Evolutionary conservation across 2,113 vertebrate genomes (phyloP).

Genomic region (Garra rufa): DNA sequence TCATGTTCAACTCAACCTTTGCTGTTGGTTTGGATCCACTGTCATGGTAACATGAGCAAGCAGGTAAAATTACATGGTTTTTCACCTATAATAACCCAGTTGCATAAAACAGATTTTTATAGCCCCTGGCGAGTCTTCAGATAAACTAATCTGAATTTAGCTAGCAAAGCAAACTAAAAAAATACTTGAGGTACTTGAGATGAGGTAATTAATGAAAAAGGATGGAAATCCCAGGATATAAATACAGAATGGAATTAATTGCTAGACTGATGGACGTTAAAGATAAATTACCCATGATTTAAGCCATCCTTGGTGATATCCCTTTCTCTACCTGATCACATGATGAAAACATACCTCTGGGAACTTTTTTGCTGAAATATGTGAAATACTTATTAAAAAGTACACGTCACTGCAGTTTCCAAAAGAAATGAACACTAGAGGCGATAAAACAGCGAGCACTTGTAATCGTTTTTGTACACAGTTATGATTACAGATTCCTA

Average conservation of each 20-base stretch:
- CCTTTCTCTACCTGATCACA: too few relatives aligned
- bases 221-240: background rate
- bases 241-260: background rate
- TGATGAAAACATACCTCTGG: too few relatives aligned
- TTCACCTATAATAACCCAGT: conserved; percentile 14
- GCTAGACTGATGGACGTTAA: background rate
- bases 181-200: background rate
- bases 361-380: too few relatives aligned
- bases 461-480: too few relatives aligned
- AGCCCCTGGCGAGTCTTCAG: background rate
- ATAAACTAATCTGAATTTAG: background rate
- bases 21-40: background rate
- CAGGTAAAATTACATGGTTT: background rate
- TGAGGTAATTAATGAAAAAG: background rate
- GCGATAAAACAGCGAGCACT: too few relatives aligned
- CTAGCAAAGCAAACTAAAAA: background rate
- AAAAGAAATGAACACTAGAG: too few relatives aligned
- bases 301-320: too few relatives aligned
- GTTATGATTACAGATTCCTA: too few relatives aligned
- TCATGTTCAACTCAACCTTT: conserved; percentile 18
- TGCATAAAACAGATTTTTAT: conserved; percentile 1
- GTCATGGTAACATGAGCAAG: conserved; percentile 15
- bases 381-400: too few relatives aligned
- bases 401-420: too few relatives aligned
- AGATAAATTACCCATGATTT: too few relatives aligned